A percentile compares a stretch with the other conserved stretches of the same genome.
Conservation (phyloP, 2,113 vertebrate species). For the Nasalis larvatus region DNA sequence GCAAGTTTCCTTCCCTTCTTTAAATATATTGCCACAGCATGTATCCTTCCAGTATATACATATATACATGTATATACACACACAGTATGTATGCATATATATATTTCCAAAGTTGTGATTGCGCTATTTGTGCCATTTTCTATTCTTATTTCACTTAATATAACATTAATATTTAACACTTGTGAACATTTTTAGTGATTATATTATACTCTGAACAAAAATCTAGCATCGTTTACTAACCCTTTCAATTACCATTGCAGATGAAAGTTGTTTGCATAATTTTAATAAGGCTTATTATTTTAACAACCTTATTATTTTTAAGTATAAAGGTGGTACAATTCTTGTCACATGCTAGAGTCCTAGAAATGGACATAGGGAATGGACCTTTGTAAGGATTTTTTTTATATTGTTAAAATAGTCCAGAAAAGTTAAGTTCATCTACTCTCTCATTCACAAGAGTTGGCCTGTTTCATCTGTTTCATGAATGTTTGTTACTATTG, state of each 20-base stretch:
- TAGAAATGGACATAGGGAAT: not conserved
- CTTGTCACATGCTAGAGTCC: not conserved
- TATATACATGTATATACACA: not conserved
- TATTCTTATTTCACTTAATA: not conserved
- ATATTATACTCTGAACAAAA: not conserved
- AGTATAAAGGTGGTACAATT: not conserved
- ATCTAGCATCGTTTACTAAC: not conserved
- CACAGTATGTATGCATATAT: not conserved
- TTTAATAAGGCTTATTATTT: not conserved
- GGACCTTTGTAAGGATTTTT: not conserved
- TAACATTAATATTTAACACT: not conserved
- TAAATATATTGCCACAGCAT: not conserved
- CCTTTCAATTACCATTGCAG: not conserved
- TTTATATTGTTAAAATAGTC: not conserved
- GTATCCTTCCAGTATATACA: not conserved
- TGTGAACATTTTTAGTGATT: not conserved
- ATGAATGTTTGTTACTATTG: not conserved
- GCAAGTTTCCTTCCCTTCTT: not conserved
- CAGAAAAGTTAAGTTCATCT: not conserved
- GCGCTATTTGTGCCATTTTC: not conserved
- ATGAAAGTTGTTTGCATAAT: not conserved
- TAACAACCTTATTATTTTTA: not conserved
- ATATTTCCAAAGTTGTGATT: not conserved
- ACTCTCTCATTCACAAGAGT: too few species aligned
- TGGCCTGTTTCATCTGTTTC: not conserved